phyloP scores from a whole-genome alignment of 2,113 vertebrate species.

The Antigone vipio region DNA sequence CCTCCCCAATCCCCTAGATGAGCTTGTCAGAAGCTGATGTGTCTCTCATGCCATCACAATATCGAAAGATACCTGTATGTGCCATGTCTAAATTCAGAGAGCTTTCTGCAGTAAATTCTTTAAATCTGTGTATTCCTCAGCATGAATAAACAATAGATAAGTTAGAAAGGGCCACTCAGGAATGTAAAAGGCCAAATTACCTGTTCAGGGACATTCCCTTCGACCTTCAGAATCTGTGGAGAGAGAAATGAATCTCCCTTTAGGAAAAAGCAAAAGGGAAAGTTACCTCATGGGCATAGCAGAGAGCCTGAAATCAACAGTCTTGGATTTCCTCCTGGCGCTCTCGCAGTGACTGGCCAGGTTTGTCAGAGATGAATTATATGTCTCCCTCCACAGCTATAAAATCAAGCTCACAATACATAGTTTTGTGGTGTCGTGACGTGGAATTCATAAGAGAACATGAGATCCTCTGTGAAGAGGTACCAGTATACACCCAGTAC shows the following conservation, averaged over 20 bases:
- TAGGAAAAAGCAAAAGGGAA: not conserved
- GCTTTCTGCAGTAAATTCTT: not conserved
- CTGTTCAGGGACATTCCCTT: not conserved
- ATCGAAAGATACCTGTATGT: not conserved
- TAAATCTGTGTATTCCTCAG: not conserved
- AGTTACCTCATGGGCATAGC: not conserved
- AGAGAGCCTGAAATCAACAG: not conserved
- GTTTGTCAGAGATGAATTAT: not conserved
- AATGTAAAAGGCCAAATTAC: not conserved
- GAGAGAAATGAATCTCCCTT: not conserved
- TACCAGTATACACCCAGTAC: not conserved
- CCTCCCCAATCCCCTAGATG: slow-evolving; percentile 26
- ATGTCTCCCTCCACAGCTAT: not conserved
- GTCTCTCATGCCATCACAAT: not conserved
- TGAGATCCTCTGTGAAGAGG: not conserved
- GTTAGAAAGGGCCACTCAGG: not conserved
- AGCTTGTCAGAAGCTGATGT: slow-evolving; percentile 49
- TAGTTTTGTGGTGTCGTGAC: not conserved
- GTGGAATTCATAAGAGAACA: not conserved
- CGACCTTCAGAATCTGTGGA: not conserved
- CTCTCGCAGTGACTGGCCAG: not conserved
- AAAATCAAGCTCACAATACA: not conserved
- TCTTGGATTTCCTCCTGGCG: not conserved
- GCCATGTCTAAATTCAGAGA: slow-evolving; percentile 24
- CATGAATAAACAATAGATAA: slow-evolving; percentile 11